phyloP scores from a whole-genome alignment of 1,140 invertebrate genomes.

The Drosophila sp. region DNA sequence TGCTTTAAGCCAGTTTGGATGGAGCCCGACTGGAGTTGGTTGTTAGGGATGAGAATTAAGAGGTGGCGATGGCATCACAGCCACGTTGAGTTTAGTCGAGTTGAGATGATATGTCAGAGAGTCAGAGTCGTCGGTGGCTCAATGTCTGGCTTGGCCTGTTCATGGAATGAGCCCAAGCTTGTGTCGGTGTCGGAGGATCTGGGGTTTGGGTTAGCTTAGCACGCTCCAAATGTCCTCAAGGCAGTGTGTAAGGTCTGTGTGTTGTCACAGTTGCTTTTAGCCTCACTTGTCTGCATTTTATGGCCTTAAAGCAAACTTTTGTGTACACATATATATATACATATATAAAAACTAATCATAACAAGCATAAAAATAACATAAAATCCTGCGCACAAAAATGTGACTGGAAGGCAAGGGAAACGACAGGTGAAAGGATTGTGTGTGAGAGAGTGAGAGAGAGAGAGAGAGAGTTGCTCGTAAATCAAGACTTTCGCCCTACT shows the following conservation, averaged over 20 bases:
- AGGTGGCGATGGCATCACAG: slow-evolving; percentile 11
- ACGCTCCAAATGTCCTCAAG: slow-evolving; percentile 51
- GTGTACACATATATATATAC: slow-evolving; percentile 12
- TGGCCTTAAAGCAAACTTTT: slow-evolving; percentile 42
- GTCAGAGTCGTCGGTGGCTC: slow-evolving; percentile 9
- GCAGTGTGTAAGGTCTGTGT: slow-evolving; percentile 8
- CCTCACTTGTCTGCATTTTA: slow-evolving; percentile 32
- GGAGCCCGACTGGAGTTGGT: background rate
- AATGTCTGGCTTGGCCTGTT: background rate
- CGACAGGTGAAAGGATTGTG: slow-evolving; percentile 51
- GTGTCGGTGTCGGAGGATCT: background rate
- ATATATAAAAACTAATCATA: slow-evolving; percentile 38
- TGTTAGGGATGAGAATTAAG: background rate
- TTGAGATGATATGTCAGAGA: slow-evolving; percentile 45
- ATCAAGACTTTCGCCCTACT: slow-evolving; percentile 23
- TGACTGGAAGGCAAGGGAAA: background rate
- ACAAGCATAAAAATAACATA: slow-evolving; percentile 39
- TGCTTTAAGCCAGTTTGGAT: slow-evolving; percentile 31
- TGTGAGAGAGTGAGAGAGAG: background rate
- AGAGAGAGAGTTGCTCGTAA: slow-evolving; percentile 16
- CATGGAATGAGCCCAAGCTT: background rate
- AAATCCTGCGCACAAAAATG: slow-evolving; percentile 27
- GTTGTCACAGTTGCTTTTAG: slow-evolving; percentile 29
- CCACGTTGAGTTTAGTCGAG: slow-evolving; percentile 16
- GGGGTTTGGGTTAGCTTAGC: slow-evolving; percentile 26